A percentile compares a stretch with the other conserved stretches of the same genome.
Evolutionary conservation across 2,888 invertebrate species (phyloP).

Genomic region (Odontomyia ornata): DNA sequence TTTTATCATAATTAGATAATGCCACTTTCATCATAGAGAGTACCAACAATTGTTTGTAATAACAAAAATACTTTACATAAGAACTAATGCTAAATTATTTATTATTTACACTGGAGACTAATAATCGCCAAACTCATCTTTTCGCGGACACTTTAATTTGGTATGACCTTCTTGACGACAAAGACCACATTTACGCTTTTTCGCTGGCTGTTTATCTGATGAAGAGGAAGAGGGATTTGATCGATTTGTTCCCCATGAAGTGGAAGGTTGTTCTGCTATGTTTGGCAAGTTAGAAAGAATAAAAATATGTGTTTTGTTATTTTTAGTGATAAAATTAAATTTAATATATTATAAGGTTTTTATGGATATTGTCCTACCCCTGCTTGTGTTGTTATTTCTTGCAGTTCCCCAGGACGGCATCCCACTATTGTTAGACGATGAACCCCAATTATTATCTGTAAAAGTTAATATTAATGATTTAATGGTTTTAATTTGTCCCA

Average conservation of each 20-base stretch:
- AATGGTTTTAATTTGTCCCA: no score
- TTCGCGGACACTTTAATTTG: conserved; percentile 68
- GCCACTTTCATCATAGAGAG: no score
- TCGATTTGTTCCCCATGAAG: conserved; percentile 12
- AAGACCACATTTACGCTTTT: conserved; percentile 72
- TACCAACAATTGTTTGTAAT: no score
- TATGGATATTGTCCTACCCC: no score
- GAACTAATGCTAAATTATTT: no score
- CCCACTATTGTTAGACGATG: conserved; percentile 1
- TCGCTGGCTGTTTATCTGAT: not conserved
- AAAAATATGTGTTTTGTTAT: not conserved
- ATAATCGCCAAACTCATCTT: conserved; percentile 29
- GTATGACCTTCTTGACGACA: conserved; percentile 80
- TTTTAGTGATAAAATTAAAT: not conserved
- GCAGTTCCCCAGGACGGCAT: conserved; percentile 23
- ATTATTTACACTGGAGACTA: not conserved
- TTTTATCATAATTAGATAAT: no score
- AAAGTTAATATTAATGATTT: no score
- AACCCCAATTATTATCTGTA: no score
- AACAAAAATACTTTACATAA: no score
- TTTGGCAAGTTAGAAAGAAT: not conserved
- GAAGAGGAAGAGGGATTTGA: not conserved
- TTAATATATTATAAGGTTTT: no score
- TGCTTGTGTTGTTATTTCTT: not conserved
- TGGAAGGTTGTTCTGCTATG: conserved; percentile 51